Evolutionary conservation across 2,888 invertebrate species (phyloP).

Genomic region (Amiota communis): DNA sequence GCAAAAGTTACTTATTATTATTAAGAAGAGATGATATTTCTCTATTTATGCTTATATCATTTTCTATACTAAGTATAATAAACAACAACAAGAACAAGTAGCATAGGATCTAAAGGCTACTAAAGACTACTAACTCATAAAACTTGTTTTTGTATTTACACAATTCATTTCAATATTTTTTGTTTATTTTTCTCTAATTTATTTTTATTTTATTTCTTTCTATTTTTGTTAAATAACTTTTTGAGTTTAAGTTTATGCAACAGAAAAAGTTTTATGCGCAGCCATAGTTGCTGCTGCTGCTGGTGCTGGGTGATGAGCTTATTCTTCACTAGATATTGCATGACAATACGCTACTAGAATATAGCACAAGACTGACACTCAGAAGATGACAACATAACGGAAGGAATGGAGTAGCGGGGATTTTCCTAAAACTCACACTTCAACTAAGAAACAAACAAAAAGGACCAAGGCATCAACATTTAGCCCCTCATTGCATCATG

Average conservation of each 20-base stretch:
- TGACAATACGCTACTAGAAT: no score
- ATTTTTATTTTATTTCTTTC: slow-evolving; percentile 10
- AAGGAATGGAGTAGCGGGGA: neutral
- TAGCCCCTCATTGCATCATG: slow-evolving; percentile 1
- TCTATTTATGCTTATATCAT: slow-evolving; percentile 21
- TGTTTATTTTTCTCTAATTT: neutral
- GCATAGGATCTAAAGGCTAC: slow-evolving; percentile 18
- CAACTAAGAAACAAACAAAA: neutral
- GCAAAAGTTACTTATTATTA: slow-evolving; percentile 16
- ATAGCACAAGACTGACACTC: slow-evolving; percentile 9
- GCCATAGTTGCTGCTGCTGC: neutral
- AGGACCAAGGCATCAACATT: neutral
- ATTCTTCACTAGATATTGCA: neutral
- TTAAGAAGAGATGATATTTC: slow-evolving; percentile 1
- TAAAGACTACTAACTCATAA: slow-evolving; percentile 7
- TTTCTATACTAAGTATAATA: neutral
- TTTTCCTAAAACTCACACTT: neutral
- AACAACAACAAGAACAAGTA: neutral
- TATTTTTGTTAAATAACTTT: slow-evolving; percentile 41
- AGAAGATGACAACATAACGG: no score
- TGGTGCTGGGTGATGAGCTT: slow-evolving; percentile 18
- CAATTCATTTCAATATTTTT: neutral
- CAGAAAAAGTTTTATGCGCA: slow-evolving; percentile 40
- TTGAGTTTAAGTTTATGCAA: slow-evolving; percentile 36
- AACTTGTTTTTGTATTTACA: slow-evolving; percentile 15